These are phyloP conservation scores for Strix aluco DNA, from an alignment of 2,113 vertebrate species.

Conservation along the genomic window DNA sequence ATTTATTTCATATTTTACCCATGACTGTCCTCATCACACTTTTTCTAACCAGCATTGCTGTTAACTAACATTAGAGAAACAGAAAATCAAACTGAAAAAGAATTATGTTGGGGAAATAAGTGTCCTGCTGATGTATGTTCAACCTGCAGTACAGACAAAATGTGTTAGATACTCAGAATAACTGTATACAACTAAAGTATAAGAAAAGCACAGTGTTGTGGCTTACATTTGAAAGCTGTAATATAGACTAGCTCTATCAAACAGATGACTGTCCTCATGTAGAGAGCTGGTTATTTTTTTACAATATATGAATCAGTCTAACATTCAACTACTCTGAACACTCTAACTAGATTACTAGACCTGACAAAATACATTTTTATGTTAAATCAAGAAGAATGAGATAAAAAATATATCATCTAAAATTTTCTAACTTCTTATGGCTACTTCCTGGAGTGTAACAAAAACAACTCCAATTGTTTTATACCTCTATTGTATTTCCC, in stretches of 20 bases:
- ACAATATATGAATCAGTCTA: background rate
- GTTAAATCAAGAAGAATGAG: background rate
- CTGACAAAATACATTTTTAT: constrained; percentile 32
- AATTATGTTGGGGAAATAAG: constrained; percentile 14
- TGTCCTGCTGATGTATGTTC: background rate
- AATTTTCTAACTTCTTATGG: background rate
- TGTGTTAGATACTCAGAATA: constrained; percentile 1
- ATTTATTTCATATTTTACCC: constrained; percentile 29
- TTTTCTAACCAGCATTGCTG: constrained; percentile 7
- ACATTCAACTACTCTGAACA: background rate
- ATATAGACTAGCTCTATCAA: background rate
- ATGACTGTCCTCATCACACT: background rate
- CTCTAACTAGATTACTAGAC: constrained; percentile 13
- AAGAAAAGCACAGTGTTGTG: background rate
- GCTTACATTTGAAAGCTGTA: background rate
- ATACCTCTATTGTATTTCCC: background rate
- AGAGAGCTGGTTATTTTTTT: background rate
- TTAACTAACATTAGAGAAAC: constrained; percentile 6
- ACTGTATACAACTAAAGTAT: background rate
- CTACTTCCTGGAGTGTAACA: background rate
- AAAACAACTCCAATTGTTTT: background rate
- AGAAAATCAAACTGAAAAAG: constrained; percentile 10
- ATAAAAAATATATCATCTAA: background rate
- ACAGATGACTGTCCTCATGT: background rate
- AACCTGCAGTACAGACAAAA: constrained; percentile 19